Evolutionary conservation across 2,888 invertebrate species (phyloP).

Genomic region (Glaucopsyche alexis): DNA sequence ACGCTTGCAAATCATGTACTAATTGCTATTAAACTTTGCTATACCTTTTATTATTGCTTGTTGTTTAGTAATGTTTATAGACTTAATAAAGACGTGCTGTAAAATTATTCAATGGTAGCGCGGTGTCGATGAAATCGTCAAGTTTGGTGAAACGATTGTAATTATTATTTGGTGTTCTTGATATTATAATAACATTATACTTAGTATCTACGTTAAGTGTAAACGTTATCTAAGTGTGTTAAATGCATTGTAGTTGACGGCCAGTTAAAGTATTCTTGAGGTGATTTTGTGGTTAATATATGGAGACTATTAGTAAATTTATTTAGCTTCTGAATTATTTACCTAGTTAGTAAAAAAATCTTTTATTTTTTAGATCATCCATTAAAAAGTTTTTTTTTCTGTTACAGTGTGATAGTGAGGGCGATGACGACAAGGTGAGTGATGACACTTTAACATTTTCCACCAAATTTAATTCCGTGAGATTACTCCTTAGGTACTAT

Average conservation of each 20-base stretch:
- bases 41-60: too few species aligned
- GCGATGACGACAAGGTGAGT: slow-evolving; percentile 94
- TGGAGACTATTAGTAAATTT: too few species aligned
- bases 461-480: slow-evolving; percentile 27
- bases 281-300: not conserved
- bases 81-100: too few species aligned
- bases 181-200: not conserved
- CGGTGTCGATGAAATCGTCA: too few species aligned
- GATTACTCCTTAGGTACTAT: not conserved
- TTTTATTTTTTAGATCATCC: slow-evolving; percentile 19
- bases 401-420: slow-evolving; percentile 96
- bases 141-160: too few species aligned
- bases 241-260: too few species aligned
- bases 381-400: slow-evolving; percentile 57
- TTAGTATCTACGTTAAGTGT: too few species aligned
- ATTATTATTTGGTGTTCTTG: too few species aligned
- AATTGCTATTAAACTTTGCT: too few species aligned
- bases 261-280: not conserved
- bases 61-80: too few species aligned
- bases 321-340: not conserved
- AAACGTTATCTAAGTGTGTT: not conserved
- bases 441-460: slow-evolving; percentile 52
- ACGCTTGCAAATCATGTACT: not conserved
- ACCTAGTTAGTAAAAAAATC: not conserved
- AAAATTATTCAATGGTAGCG: too few species aligned